A percentile compares a stretch with the other conserved stretches of the same genome.
Evolutionary conservation across 2,113 vertebrate species (phyloP).

Genomic region (Holacanthus passer): DNA sequence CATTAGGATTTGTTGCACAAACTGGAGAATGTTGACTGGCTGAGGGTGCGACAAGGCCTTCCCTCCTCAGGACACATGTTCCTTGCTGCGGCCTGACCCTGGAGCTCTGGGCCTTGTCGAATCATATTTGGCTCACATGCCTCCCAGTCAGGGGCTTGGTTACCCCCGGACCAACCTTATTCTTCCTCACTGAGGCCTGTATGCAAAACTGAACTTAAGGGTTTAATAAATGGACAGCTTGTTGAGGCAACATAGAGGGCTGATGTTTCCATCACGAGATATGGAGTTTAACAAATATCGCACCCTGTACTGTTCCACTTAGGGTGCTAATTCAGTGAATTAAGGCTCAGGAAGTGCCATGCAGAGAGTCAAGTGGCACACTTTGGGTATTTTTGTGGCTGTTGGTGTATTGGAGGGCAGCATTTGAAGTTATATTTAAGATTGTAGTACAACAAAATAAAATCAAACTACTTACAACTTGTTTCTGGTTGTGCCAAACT

Average conservation of each 20-base stretch:
- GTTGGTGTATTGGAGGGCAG: background rate
- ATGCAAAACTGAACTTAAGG: conserved; percentile 29
- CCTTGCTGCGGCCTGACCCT: conserved; percentile 65
- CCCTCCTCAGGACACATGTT: conserved; percentile 64
- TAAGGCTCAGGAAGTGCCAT: background rate
- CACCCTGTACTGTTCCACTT: conserved; percentile 1
- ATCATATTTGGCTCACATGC: conserved; percentile 73
- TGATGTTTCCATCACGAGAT: conserved; percentile 25
- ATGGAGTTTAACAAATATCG: background rate
- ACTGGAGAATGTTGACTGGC: conserved; percentile 54
- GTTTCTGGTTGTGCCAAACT: background rate
- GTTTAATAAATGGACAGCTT: conserved; percentile 54
- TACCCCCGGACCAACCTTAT: conserved; percentile 43
- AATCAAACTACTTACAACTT: background rate
- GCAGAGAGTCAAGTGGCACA: background rate
- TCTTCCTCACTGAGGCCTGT: conserved; percentile 31
- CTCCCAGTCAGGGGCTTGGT: conserved; percentile 51
- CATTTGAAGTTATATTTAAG: background rate
- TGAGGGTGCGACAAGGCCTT: conserved; percentile 42
- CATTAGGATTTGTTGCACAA: conserved; percentile 78
- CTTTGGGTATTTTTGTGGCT: background rate
- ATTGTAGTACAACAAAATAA: background rate
- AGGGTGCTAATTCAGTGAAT: conserved; percentile 2
- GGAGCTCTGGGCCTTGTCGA: conserved; percentile 67
- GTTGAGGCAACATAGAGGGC: conserved; percentile 33